Evolutionary conservation across 2,797 vertebrate species (phyloP), one percentile per base, ranked within the genome.

Genomic region (Serranus cabrilla): DNA sequence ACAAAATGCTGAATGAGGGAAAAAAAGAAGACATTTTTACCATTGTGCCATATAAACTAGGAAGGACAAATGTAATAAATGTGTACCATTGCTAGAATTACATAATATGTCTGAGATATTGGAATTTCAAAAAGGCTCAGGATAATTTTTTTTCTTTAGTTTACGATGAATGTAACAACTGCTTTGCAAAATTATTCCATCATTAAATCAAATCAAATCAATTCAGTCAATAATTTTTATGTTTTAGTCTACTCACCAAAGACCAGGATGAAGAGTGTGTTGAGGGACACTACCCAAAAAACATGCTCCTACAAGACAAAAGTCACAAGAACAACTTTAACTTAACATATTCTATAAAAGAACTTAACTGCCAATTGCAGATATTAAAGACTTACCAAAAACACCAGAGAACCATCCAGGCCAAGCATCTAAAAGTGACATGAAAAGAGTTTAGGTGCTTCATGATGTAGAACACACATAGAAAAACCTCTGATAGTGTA

Each of bases 201-300:
- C 13, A 51, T 58, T 45, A 50, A 4, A 21, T 25, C 9, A 27
- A 49, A 64, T 20, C 27, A 27, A 27, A 27, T 27, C 23, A 18
- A 39, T 47, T 6, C 2, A 51, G 14, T 57, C 7, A 45, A 47
- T 18, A 0, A 16, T 16, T 43, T 43, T 42, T 5, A 14, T 17
- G 42, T 45, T 56, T 71, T 6, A 66, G 27, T 66, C 17, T 64
- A 96, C 97, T 95, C 92, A 99, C 98, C 98, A 91, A 99, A 99
- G 57, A 99, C 98, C 83, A 99, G 95, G 89, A 99, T 99, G 93
- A 99, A 99, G 70, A 99, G 94, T 0, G 98, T 99, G 88, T 99
- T 99, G 77, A 99, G 95, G 80, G 98, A 99, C 65, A 99, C 98
- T 7, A 99, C 98, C 98, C 98, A 99, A 90, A 99, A 99, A 69